Evolutionary conservation across 2,797 vertebrate species (phyloP), one percentile per base, ranked within the genome.

Genomic region (Channa striata): DNA sequence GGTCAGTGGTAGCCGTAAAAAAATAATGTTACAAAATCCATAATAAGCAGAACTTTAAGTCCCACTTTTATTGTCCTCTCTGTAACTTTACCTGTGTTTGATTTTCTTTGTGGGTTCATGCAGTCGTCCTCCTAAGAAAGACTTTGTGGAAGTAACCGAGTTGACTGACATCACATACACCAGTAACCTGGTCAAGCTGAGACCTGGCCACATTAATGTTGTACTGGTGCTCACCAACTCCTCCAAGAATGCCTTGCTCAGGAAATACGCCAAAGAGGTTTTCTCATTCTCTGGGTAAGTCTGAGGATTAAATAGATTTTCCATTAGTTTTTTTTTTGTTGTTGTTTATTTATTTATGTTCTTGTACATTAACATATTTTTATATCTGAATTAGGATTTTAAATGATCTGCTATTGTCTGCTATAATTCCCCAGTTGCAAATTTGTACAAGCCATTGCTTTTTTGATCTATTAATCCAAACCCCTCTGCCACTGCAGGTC

Each of bases 141-240:
- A 96, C 83, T 98, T 97, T 65, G 96, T 99, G 12, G 96, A 99
- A 83, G 97, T 99, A 62, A 98, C 97, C 0, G 97, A 99, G 82
- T 93, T 99, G 40, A 99, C 97, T 0, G 95, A 98, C 43, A 87
- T 98, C 50, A 99, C 96, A 0, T 98, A 99, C 86, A 96, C 79
- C 84, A 98, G 97, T 64, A 98, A 98, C 90, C 76, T 99, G 85
- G 96, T 99, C 3, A 96, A 95, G 69, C 93, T 99, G 78, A 92
- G 96, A 85, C 97, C 97, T 0, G 97, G 97, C 0, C 97, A 98
- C 89, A 97, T 99, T 82, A 99, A 99, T 0, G 95, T 99, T 10
- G 95, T 98, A 10, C 91, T 99, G 83, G 95, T 98, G 76, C 95
- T 99, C 42, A 97, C 96, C 2, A 93, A 93, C 5, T 69, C 94